Evolutionary conservation across 2,888 invertebrate species (phyloP).

Genomic region (Dicyrtoma fusca): DNA sequence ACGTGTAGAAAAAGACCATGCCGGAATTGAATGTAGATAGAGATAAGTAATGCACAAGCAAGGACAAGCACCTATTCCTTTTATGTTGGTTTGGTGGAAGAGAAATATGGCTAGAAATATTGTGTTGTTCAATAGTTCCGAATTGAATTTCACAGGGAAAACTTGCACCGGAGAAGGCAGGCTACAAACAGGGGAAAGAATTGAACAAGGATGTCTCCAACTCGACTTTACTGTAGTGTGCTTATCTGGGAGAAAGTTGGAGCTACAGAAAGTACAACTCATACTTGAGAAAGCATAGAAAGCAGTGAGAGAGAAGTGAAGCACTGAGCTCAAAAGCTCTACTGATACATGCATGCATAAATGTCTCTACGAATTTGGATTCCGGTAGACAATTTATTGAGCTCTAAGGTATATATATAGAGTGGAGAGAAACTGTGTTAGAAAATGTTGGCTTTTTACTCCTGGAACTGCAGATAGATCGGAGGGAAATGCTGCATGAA

Average conservation of each 20-base stretch:
- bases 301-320: slow-evolving; percentile 15
- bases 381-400: slow-evolving; percentile 30
- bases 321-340: slow-evolving; percentile 37
- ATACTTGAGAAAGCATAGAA: slow-evolving; percentile 30
- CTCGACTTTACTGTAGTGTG: background rate
- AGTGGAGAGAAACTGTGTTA: slow-evolving; percentile 42
- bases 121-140: slow-evolving; percentile 41
- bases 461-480: background rate
- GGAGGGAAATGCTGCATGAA: too few relatives aligned
- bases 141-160: slow-evolving; percentile 42
- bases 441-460: slow-evolving; percentile 39
- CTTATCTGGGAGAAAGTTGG: slow-evolving; percentile 3
- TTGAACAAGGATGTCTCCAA: slow-evolving; percentile 11
- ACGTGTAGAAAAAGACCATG: background rate
- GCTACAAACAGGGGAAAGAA: slow-evolving; percentile 7
- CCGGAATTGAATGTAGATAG: background rate
- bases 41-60: background rate
- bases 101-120: slow-evolving; percentile 34
- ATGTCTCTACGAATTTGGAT: slow-evolving; percentile 37
- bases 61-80: background rate
- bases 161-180: slow-evolving; percentile 30
- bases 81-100: slow-evolving; percentile 19
- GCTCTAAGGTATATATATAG: too few relatives aligned
- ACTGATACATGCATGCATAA: slow-evolving; percentile 36
- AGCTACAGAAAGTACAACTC: slow-evolving; percentile 23